phyloP scores from a whole-genome alignment of 2,888 invertebrate genomes.

The Xylota segnis region DNA sequence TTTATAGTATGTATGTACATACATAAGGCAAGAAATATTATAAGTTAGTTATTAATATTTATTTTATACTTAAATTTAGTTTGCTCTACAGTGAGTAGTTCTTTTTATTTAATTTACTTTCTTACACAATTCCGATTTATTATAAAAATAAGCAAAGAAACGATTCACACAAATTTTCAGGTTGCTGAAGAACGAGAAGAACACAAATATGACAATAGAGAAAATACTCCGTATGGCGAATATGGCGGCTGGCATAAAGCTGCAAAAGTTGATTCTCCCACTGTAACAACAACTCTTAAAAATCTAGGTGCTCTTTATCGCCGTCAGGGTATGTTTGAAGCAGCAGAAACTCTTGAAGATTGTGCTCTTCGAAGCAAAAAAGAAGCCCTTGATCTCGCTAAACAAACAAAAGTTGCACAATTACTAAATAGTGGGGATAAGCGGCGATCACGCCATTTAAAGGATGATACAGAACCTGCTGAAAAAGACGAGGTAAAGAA shows the following conservation, averaged over 20 bases:
- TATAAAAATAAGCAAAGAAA: slow-evolving; percentile 12
- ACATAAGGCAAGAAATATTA: neutral
- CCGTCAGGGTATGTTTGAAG: slow-evolving; percentile 99
- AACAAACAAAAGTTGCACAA: slow-evolving; percentile 94
- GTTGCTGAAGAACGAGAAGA: slow-evolving; percentile 99
- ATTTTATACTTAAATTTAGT: neutral
- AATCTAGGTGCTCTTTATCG: slow-evolving; percentile 99
- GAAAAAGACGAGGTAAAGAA: slow-evolving; percentile 82
- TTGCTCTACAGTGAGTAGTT: neutral
- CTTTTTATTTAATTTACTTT: slow-evolving; percentile 9
- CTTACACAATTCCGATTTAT: neutral
- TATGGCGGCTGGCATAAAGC: slow-evolving; percentile 99
- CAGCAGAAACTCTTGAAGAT: slow-evolving; percentile 99
- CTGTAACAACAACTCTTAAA: slow-evolving; percentile 98
- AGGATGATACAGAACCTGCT: slow-evolving; percentile 81
- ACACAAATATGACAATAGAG: slow-evolving; percentile 95
- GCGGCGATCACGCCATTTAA: slow-evolving; percentile 86
- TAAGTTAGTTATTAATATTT: neutral
- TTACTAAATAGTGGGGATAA: slow-evolving; percentile 87
- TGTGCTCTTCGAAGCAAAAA: slow-evolving; percentile 98
- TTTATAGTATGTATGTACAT: no score
- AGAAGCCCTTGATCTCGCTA: slow-evolving; percentile 97
- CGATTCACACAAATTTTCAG: slow-evolving; percentile 88
- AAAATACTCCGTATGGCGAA: slow-evolving; percentile 93
- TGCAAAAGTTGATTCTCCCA: slow-evolving; percentile 98